Conservation (phyloP, 2,888 invertebrate genomes). For the Aphidius colemani region DNA sequence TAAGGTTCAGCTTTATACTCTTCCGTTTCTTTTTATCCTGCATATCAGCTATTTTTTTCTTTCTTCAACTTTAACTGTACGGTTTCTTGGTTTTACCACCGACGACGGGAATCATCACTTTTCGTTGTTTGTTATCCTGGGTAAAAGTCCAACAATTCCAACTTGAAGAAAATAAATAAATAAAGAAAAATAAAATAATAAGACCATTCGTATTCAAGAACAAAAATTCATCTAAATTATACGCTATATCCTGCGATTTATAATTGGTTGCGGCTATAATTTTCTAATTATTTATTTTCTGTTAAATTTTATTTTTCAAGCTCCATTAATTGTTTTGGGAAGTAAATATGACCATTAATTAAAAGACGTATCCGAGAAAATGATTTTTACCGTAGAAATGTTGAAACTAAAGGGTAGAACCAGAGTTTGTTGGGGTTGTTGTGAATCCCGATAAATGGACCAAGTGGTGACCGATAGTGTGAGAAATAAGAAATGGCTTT, state of each 20-base stretch:
- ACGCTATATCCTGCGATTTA: too few species aligned
- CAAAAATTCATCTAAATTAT: too few species aligned
- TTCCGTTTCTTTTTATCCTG: slow-evolving; percentile 31
- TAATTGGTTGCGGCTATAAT: too few species aligned
- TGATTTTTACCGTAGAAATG: neutral
- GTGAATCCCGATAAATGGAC: too few species aligned
- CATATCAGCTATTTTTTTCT: slow-evolving; percentile 16
- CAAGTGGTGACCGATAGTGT: slow-evolving; percentile 28
- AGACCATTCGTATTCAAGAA: too few species aligned
- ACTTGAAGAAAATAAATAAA: too few species aligned
- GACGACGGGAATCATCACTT: too few species aligned
- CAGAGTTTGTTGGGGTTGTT: slow-evolving; percentile 15
- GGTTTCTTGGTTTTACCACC: too few species aligned
- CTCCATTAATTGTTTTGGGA: slow-evolving; percentile 42
- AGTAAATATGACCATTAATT: slow-evolving; percentile 48
- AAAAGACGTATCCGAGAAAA: slow-evolving; percentile 34
- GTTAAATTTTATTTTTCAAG: slow-evolving; percentile 29
- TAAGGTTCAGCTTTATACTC: slow-evolving; percentile 26
- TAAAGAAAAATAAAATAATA: too few species aligned
- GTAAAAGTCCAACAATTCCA: too few species aligned
- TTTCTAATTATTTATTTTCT: slow-evolving; percentile 4
- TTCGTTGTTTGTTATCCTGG: too few species aligned
- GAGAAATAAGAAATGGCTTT: slow-evolving; percentile 37
- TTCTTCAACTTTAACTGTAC: too few species aligned
- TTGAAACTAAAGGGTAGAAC: slow-evolving; percentile 20